Evolutionary conservation across 1,140 invertebrate genomes (phyloP).

Genomic region (Lethocerus indicus): DNA sequence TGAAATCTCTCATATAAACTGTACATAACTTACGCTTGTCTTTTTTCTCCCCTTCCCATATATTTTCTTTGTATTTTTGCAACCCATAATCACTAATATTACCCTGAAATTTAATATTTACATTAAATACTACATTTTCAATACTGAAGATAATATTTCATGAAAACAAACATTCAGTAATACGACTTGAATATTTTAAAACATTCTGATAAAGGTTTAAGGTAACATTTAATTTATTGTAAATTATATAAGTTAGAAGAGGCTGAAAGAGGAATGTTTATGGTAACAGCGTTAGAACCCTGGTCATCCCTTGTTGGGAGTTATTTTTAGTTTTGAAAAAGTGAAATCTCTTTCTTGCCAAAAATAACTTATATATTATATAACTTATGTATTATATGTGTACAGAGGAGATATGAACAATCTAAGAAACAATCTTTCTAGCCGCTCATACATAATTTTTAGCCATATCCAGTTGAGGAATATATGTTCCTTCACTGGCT

Average conservation of each 20-base stretch:
- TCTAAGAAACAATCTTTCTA: neutral
- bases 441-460: slow-evolving; percentile 3
- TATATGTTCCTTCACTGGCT: neutral
- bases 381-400: neutral
- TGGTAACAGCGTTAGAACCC: neutral
- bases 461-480: neutral
- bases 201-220: neutral
- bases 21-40: too few species aligned
- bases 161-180: neutral
- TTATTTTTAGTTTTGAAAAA: neutral
- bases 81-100: neutral
- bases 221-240: neutral
- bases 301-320: neutral
- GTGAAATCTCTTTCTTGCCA: neutral
- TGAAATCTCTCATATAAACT: too few species aligned
- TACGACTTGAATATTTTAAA: neutral
- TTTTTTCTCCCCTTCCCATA: neutral
- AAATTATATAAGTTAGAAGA: neutral
- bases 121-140: neutral
- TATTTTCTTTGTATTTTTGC: neutral
- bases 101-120: neutral
- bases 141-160: too few species aligned
- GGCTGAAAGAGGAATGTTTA: neutral
- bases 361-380: neutral
- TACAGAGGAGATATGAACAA: neutral